phyloP scores from a whole-genome alignment of 2,888 invertebrate genomes.

The Noctuana brunneofusca region DNA sequence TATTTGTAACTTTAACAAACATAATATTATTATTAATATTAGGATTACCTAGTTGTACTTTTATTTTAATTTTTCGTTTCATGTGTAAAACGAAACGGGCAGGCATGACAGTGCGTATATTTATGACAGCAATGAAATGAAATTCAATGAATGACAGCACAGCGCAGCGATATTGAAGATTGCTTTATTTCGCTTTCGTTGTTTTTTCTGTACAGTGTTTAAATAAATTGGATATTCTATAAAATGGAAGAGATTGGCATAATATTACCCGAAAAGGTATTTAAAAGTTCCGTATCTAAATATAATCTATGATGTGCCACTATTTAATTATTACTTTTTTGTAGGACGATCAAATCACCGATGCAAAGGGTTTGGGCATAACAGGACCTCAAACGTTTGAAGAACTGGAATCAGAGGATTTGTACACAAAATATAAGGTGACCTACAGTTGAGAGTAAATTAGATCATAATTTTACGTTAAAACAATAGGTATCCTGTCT shows the following conservation, averaged over 20 bases:
- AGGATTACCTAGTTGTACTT: no score
- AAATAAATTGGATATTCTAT: no score
- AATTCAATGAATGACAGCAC: no score
- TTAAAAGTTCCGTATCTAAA: slow-evolving; percentile 5
- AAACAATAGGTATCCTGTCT: no score
- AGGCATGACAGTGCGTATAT: background rate
- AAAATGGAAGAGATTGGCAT: slow-evolving; percentile 93
- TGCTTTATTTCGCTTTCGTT: background rate
- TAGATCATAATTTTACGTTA: background rate
- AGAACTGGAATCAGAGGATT: slow-evolving; percentile 94
- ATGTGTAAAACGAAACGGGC: background rate
- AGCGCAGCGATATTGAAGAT: no score
- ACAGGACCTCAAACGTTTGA: slow-evolving; percentile 88
- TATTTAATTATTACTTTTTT: slow-evolving; percentile 39
- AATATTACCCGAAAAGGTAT: slow-evolving; percentile 90
- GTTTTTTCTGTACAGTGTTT: no score
- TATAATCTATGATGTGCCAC: slow-evolving; percentile 10
- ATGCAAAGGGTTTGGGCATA: slow-evolving; percentile 85
- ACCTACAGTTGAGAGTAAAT: background rate
- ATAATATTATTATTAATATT: no score
- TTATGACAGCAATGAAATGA: no score
- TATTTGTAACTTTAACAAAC: no score
- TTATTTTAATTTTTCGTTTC: no score
- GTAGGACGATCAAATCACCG: slow-evolving; percentile 85
- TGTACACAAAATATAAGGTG: slow-evolving; percentile 97